Evolutionary conservation across 2,113 vertebrate genomes (phyloP).

Genomic region (Phyllostomus hastatus): DNA sequence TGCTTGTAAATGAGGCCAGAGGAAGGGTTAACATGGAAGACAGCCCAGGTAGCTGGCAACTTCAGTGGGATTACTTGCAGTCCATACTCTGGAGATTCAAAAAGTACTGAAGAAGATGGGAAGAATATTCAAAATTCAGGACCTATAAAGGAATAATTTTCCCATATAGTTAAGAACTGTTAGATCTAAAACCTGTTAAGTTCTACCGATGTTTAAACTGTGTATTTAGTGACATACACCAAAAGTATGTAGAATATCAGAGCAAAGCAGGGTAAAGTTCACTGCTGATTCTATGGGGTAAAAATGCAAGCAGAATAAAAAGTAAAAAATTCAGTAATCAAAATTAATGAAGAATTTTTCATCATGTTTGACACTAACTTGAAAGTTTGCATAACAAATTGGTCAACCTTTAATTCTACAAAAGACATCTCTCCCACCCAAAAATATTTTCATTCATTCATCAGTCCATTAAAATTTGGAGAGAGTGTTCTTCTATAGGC

Average conservation of each 20-base stretch:
- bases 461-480: neutral
- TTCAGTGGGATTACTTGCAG: neutral
- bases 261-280: neutral
- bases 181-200: neutral
- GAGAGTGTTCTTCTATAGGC: neutral
- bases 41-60: neutral
- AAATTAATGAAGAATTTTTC: neutral
- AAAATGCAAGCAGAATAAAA: neutral
- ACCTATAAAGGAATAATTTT: neutral
- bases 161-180: neutral
- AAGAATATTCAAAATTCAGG: neutral
- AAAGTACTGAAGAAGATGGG: neutral
- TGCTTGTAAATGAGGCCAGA: conserved; percentile 13
- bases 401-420: neutral
- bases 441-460: neutral
- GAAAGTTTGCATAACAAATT: neutral
- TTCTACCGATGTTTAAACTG: neutral
- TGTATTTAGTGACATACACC: neutral
- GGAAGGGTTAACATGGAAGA: neutral
- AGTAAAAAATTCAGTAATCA: neutral
- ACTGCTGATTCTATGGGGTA: neutral
- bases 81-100: neutral
- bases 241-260: neutral
- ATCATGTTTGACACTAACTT: neutral
- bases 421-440: neutral